A percentile compares a stretch with the other conserved stretches of the same genome.
phyloP scores from a whole-genome alignment of 2,797 vertebrate species.

The Sciurus vulgaris region DNA sequence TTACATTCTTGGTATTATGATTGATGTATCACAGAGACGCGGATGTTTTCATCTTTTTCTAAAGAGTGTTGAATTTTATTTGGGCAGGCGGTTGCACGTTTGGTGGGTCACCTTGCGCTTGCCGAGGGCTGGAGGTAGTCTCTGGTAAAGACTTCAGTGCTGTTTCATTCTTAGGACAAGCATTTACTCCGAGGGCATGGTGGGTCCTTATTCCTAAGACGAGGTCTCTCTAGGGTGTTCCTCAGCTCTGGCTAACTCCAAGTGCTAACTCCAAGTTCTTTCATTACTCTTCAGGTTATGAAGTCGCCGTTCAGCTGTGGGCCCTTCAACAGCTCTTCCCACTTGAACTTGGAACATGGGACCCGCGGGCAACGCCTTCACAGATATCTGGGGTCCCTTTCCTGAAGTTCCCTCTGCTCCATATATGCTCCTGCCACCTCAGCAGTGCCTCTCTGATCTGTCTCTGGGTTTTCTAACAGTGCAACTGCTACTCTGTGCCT shows the following conservation, averaged over 20 bases:
- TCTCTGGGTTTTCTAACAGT: background rate
- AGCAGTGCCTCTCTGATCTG: background rate
- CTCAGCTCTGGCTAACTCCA: background rate
- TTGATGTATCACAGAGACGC: slow-evolving; percentile 4
- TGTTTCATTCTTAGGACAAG: background rate
- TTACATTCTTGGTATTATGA: slow-evolving; percentile 19
- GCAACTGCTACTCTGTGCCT: background rate
- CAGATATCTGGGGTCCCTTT: background rate
- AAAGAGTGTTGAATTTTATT: slow-evolving; percentile 27
- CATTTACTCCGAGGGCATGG: background rate
- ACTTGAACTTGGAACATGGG: background rate
- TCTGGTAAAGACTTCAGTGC: background rate
- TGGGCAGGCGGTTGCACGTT: background rate
- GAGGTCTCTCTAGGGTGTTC: background rate
- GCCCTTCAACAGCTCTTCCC: background rate
- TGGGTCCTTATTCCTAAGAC: background rate
- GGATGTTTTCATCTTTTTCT: slow-evolving; percentile 39
- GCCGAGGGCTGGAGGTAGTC: background rate
- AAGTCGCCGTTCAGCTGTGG: background rate
- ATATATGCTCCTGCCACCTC: background rate
- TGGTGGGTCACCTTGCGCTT: background rate
- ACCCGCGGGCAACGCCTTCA: background rate
- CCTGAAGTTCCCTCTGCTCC: background rate
- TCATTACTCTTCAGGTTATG: background rate
- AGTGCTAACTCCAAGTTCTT: background rate